phyloP scores from a whole-genome alignment of 2,888 invertebrate genomes.

The Tetramorium bicarinatum region DNA sequence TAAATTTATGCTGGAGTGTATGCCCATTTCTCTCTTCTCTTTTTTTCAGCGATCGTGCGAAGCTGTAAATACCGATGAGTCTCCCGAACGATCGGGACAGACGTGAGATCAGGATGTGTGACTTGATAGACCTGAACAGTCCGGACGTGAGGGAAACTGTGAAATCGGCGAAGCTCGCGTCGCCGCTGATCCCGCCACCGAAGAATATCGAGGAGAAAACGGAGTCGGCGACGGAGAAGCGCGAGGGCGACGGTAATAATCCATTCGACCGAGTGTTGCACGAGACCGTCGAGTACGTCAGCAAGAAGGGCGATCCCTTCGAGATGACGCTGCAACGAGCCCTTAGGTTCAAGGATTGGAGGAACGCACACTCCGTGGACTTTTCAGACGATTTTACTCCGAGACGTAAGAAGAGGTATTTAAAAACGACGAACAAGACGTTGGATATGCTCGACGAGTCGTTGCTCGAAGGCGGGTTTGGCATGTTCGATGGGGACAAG shows the following conservation, averaged over 20 bases:
- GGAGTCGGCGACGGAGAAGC: constrained; percentile 57
- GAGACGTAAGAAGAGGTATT: constrained; percentile 65
- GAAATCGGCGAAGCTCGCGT: constrained; percentile 75
- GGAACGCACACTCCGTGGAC: constrained; percentile 43
- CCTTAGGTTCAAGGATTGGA: constrained; percentile 56
- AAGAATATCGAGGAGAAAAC: constrained; percentile 28
- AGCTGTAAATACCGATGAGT: not conserved
- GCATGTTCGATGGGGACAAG: not conserved
- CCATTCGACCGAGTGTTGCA: constrained; percentile 82
- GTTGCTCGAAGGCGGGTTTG: constrained; percentile 51
- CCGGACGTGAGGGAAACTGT: constrained; percentile 71
- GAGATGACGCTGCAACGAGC: constrained; percentile 80
- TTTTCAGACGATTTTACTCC: constrained; percentile 72
- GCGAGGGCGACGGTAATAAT: constrained; percentile 81
- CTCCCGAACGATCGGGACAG: not conserved
- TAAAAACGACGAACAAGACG: constrained; percentile 79
- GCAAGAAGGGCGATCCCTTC: constrained; percentile 83
- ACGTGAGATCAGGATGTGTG: constrained; percentile 76
- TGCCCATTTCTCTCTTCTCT: not conserved
- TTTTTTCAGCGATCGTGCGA: not conserved
- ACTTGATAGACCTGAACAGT: constrained; percentile 82
- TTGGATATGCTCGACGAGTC: constrained; percentile 76
- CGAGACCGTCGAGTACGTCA: constrained; percentile 80
- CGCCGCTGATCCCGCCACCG: constrained; percentile 80
- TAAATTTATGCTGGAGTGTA: no score